A percentile compares a stretch with the other conserved stretches of the same genome.
Evolutionary conservation across 2,797 vertebrate species (phyloP).

Genomic region (Enteromius treurensis): DNA sequence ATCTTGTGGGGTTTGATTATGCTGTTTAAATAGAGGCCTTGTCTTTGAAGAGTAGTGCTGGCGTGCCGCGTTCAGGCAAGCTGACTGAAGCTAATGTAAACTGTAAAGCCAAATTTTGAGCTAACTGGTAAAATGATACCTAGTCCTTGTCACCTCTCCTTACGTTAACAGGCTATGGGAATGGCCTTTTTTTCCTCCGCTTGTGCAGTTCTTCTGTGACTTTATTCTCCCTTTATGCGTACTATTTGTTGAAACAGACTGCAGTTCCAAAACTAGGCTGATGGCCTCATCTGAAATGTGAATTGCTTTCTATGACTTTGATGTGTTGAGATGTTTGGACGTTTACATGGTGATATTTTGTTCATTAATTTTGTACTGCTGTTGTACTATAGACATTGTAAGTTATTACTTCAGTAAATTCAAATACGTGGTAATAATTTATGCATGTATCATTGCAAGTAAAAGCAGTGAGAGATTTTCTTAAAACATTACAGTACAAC

Average conservation of each 20-base stretch:
- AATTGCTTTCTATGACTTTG: not conserved
- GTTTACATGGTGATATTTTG: not conserved
- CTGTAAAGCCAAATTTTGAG: slow-evolving; percentile 70
- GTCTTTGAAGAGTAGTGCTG: slow-evolving; percentile 42
- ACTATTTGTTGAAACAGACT: slow-evolving; percentile 46
- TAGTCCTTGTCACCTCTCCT: slow-evolving; percentile 77
- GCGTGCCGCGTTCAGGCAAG: slow-evolving; percentile 53
- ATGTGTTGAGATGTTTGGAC: not conserved
- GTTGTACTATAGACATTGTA: not conserved
- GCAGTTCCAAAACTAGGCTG: not conserved
- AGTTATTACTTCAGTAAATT: not conserved
- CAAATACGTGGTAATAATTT: not conserved
- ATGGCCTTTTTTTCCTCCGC: slow-evolving; percentile 64
- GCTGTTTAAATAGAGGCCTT: slow-evolving; percentile 27
- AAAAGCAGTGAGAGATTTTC: not conserved
- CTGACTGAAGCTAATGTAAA: slow-evolving; percentile 74
- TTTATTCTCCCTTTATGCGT: slow-evolving; percentile 69
- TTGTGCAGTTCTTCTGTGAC: slow-evolving; percentile 51
- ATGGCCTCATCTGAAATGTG: not conserved
- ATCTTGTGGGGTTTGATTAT: slow-evolving; percentile 34
- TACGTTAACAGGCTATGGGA: slow-evolving; percentile 73
- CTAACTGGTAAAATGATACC: slow-evolving; percentile 79
- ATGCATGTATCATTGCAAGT: not conserved
- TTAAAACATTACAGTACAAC: not conserved
- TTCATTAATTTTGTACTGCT: not conserved